Evolutionary conservation across 2,113 vertebrate genomes (phyloP).

Genomic region (Carettochelys insculpta): DNA sequence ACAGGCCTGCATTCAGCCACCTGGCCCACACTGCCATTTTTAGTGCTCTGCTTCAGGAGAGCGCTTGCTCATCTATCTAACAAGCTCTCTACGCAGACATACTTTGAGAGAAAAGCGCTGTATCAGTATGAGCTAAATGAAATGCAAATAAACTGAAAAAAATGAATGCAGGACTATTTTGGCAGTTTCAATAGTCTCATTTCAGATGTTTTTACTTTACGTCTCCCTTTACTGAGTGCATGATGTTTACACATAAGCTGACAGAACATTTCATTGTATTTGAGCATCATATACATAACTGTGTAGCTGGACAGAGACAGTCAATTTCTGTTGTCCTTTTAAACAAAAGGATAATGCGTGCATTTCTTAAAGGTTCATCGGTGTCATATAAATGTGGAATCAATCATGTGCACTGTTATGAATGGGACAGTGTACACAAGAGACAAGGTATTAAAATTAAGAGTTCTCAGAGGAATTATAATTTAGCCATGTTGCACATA

Average conservation of each 20-base stretch:
- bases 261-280: not conserved
- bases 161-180: not conserved
- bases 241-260: not conserved
- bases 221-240: not conserved
- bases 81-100: not conserved
- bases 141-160: not conserved
- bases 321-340: not conserved
- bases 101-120: not conserved
- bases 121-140: not conserved
- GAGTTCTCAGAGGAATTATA: fast-evolving
- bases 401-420: fast-evolving
- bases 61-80: not conserved
- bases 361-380: not conserved
- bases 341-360: not conserved
- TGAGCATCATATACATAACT: not conserved
- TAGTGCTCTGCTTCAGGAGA: not conserved
- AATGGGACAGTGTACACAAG: not conserved
- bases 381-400: fast-evolving
- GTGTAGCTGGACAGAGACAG: too few species aligned
- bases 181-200: not conserved
- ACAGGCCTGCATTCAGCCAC: not conserved
- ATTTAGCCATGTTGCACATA: fast-evolving
- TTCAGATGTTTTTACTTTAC: not conserved
- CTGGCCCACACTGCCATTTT: not conserved
- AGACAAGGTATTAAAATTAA: not conserved